Evolutionary conservation across 1,140 invertebrate species (phyloP).

Genomic region (Orchestia grillus): DNA sequence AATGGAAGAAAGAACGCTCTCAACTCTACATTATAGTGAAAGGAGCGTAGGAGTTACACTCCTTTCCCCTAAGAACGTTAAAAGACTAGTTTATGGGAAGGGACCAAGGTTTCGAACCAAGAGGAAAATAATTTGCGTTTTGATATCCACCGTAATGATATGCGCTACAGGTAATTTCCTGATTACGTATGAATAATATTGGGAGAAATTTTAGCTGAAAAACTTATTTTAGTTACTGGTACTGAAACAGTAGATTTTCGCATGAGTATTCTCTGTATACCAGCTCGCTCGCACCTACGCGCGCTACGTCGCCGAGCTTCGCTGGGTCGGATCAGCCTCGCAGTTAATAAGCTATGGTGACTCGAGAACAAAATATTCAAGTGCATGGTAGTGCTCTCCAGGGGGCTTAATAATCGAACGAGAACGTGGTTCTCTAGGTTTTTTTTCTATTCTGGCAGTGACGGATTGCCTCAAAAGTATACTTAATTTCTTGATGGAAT

Average conservation of each 20-base stretch:
- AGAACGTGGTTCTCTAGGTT: not conserved
- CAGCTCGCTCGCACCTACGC: too few species aligned
- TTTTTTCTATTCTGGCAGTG: not conserved
- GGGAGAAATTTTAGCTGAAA: not conserved
- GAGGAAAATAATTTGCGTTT: not conserved
- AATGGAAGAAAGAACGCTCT: not conserved
- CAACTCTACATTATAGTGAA: not conserved
- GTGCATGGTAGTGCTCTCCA: not conserved
- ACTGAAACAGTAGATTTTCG: too few species aligned
- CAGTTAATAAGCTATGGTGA: too few species aligned
- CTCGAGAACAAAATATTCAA: too few species aligned
- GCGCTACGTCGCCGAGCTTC: too few species aligned
- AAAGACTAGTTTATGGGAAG: not conserved
- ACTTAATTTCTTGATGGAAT: not conserved
- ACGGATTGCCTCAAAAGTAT: not conserved
- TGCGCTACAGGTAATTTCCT: not conserved
- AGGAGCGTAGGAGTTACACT: not conserved
- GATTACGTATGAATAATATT: not conserved
- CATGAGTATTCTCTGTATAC: too few species aligned
- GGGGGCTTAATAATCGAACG: not conserved
- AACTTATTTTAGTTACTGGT: too few species aligned
- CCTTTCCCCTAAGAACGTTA: not conserved
- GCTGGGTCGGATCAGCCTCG: too few species aligned
- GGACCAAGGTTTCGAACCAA: not conserved
- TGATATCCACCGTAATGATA: not conserved